phyloP scores from a whole-genome alignment of 2,113 vertebrate species.

The Athene cunicularia region DNA sequence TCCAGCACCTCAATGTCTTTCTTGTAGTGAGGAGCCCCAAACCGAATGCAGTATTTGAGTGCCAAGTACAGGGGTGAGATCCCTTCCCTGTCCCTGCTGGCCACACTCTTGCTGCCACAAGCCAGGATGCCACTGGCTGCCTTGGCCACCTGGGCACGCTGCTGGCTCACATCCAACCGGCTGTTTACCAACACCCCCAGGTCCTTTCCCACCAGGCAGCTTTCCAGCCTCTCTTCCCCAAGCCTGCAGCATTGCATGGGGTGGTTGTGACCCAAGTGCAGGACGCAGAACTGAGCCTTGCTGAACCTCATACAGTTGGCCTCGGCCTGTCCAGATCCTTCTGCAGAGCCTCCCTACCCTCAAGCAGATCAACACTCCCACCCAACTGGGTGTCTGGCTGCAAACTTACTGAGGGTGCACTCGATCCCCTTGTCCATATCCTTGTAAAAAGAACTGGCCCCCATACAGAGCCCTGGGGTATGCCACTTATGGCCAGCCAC shows the following conservation, averaged over 20 bases:
- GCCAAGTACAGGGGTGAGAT: accelerated
- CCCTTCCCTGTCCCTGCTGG: background rate
- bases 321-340: background rate
- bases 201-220: accelerated
- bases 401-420: background rate
- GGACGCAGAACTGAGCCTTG: accelerated
- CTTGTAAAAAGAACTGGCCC: background rate
- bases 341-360: background rate
- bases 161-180: background rate
- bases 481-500: background rate
- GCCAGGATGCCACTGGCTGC: background rate
- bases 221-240: background rate
- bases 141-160: background rate
- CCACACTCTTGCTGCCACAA: background rate
- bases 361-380: background rate
- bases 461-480: background rate
- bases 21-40: background rate
- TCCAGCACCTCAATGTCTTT: background rate
- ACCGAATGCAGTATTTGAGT: background rate
- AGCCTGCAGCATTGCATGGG: background rate
- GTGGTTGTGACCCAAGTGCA: background rate
- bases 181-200: accelerated
- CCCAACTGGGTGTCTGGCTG: accelerated
- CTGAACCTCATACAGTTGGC: accelerated
- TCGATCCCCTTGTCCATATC: accelerated